Evolutionary conservation across 2,797 vertebrate genomes (phyloP), one percentile per base, ranked within the genome.

Genomic region (Botia almorhae): DNA sequence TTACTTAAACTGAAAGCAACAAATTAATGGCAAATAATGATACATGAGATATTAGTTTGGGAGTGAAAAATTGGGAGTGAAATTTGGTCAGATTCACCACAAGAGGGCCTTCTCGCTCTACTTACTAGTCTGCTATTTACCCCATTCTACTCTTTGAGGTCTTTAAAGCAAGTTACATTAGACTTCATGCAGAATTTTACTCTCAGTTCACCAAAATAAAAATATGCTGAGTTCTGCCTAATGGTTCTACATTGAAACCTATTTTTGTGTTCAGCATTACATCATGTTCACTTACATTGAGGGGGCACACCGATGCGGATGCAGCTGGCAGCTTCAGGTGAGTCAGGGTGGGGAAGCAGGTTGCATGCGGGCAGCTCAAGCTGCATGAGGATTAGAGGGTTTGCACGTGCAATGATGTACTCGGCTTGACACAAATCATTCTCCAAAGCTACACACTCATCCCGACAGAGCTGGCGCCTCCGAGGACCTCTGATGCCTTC

Each of bases 401-500:
- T 96, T 84, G 97, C 96, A 19, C 98, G 93, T 1, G 98, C 96
- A 0, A 99, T 96, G 83, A 90, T 94, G 91, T 98, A 99, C 87
- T 99, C 98, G 0, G 94, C 88, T 6, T 91, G 93, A 80, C 98
- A 99, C 67, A 99, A 92, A 90, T 99, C 95, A 0, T 95, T 96
- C 90, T 99, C 98, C 91, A 99, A 89, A 43, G 96, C 97, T 87
- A 99, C 97, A 1, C 98, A 99, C 75, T 99, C 98, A 17, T 99
- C 98, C 0, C 96, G 90, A 85, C 98, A 99, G 39, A 99, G 93
- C 81, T 97, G 96, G 0, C 97, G 94, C 0, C 89, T 93, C 61
- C 94, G 94, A 0, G 96, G 96, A 1, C 71, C 89, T 61, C 90
- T 85, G 0, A 83, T 83, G 26, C 87, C 88, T 78, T 95, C 94